A percentile compares a stretch with the other conserved stretches of the same genome.
These are phyloP conservation scores for Pseudomyrmex dendroicus DNA, from an alignment of 1,140 invertebrate species.

Conservation along the genomic window DNA sequence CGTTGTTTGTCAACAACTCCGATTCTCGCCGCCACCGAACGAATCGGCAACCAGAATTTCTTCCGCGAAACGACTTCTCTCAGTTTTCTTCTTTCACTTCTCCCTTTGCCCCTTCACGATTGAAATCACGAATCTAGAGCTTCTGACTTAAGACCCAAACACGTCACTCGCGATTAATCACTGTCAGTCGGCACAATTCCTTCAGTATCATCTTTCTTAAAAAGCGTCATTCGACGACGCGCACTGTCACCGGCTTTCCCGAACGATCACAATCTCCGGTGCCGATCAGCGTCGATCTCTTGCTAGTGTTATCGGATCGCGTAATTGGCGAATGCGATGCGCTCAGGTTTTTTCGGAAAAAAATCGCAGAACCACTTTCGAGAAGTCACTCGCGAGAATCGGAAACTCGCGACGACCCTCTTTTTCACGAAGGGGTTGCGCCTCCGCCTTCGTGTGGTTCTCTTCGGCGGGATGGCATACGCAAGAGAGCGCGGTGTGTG, in stretches of 20 bases:
- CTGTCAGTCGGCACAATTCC: conserved; percentile 18
- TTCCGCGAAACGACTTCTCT: background rate
- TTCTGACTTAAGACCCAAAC: conserved; percentile 2
- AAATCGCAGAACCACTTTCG: conserved; percentile 9
- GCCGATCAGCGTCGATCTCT: conserved; percentile 24
- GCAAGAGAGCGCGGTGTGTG: conserved; percentile 70
- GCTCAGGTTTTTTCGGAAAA: conserved; percentile 14
- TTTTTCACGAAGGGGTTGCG: conserved; percentile 68
- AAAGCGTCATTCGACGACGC: conserved; percentile 30
- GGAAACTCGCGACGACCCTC: conserved; percentile 62
- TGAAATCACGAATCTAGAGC: background rate
- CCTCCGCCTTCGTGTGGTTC: conserved; percentile 69
- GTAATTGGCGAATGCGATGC: conserved; percentile 2
- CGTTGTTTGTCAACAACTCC: conserved; percentile 68
- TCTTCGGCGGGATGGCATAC: conserved; percentile 69
- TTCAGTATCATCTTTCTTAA: conserved; percentile 6
- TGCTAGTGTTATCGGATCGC: background rate
- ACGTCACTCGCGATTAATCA: conserved; percentile 31
- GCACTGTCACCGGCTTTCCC: conserved; percentile 43
- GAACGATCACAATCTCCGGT: conserved; percentile 18
- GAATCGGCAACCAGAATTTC: conserved; percentile 19
- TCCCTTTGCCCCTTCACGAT: background rate
- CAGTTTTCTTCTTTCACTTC: background rate
- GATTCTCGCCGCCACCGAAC: background rate
- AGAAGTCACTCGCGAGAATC: conserved; percentile 22